Evolutionary conservation across 2,113 vertebrate genomes (phyloP).

Genomic region (Mesocricetus auratus): DNA sequence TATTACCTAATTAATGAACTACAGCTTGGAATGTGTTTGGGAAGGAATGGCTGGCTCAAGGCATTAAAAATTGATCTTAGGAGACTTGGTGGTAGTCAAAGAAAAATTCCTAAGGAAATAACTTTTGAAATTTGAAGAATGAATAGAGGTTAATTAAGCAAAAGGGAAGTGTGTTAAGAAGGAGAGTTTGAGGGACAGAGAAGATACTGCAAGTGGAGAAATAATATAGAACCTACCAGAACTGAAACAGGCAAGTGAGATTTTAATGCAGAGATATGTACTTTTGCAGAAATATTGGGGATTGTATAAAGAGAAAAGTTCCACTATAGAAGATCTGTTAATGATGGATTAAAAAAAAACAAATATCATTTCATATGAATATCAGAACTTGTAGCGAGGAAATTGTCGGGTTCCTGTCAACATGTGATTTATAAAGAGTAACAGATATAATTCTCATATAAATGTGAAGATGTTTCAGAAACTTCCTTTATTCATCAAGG

Average conservation of each 20-base stretch:
- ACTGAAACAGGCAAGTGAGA: background rate
- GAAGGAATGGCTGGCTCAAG: background rate
- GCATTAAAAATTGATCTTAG: background rate
- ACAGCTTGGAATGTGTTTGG: background rate
- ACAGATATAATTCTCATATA: slow-evolving; percentile 38
- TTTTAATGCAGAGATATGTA: background rate
- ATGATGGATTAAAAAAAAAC: background rate
- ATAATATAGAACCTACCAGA: slow-evolving; percentile 10
- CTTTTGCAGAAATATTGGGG: background rate
- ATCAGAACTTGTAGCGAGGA: background rate
- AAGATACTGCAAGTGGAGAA: background rate
- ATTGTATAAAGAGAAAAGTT: slow-evolving; percentile 2
- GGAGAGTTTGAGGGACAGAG: background rate
- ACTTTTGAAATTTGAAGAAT: background rate
- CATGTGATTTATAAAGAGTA: slow-evolving; percentile 33
- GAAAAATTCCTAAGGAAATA: slow-evolving; percentile 10
- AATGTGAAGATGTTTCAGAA: background rate
- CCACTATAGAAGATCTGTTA: background rate
- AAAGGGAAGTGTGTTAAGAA: background rate
- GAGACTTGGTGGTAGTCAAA: background rate
- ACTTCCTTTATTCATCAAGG: slow-evolving; percentile 28
- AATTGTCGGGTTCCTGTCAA: background rate
- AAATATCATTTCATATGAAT: background rate
- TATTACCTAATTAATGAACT: slow-evolving; percentile 36
- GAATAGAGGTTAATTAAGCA: slow-evolving; percentile 3